Conservation (phyloP, 2,888 invertebrate species). For the Melitaea athalia region DNA sequence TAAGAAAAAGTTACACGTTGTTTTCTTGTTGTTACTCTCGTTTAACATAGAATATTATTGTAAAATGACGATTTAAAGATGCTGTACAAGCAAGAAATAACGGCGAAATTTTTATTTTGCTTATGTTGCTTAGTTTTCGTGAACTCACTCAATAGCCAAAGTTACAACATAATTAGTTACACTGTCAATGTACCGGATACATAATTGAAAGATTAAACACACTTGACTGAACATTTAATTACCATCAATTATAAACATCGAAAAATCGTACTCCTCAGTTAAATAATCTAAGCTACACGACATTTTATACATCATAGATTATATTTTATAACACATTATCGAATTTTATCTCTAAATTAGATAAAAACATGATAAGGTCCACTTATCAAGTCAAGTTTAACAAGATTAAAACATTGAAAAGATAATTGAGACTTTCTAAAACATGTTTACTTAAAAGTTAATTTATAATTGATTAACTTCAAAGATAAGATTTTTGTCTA, state of each 20-base stretch:
- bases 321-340: not conserved
- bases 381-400: not conserved
- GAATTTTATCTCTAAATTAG: constrained; percentile 6
- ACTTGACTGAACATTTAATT: not conserved
- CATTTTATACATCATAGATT: not conserved
- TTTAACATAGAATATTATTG: too few relatives aligned
- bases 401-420: not conserved
- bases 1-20: too few relatives aligned
- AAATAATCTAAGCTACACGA: not conserved
- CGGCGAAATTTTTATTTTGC: too few relatives aligned
- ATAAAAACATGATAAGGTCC: constrained; percentile 2
- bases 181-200: too few relatives aligned
- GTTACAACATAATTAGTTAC: too few relatives aligned
- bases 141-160: too few relatives aligned
- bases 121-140: too few relatives aligned
- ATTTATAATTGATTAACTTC: too few relatives aligned
- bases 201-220: too few relatives aligned
- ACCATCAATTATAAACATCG: not conserved
- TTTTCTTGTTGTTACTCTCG: too few relatives aligned
- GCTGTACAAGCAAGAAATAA: too few relatives aligned
- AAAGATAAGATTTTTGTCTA: not conserved
- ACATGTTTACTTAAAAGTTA: not conserved
- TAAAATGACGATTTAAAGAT: too few relatives aligned
- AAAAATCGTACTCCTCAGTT: not conserved
- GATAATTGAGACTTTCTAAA: constrained; percentile 2